Base-by-base conservation (phyloP, 2,888 invertebrate species). In the Lepetodrilus schrolli region DNA sequence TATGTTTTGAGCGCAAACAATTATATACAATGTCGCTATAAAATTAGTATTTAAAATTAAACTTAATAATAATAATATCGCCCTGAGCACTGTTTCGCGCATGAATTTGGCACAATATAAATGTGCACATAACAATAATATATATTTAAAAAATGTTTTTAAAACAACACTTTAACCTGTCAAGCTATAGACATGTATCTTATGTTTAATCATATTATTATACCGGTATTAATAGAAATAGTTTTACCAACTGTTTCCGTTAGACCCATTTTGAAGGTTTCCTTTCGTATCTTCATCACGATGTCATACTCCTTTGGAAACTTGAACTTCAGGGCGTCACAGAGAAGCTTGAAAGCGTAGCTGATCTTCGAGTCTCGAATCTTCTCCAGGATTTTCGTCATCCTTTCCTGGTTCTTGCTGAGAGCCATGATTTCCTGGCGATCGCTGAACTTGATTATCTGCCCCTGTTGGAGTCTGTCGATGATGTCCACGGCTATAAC, bases 291-390 rank as follows among this genome's bases (percentile, higher is more conserved):
- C 37, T 80, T 81, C 74, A 82, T 82, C 20, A 88, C 81, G 8
- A 79, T 75, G 20, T 87, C 87, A 66, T 88, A 81, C 17, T 88
- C 69, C 5, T 80, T 77, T 38, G 83, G 84, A 77, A 88, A 84
- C 73, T 88, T 87, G 74, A 83, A 84, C 70, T 88, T 88, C 69
- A 89, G 79, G 48, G 84, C 83, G 50, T 88, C 88, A 77, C 84
- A 81, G 34, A 86, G 74, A 1, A 84, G 77, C 66, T 86, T 86
- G 51, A 86, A 79, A 36, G 84, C 83, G 47, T 80, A 79, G 3
- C 81, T 77, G 23, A 81, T 66, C 66, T 80, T 82, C 2, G 84
- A 82, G 4, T 81, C 76, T 5, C 78, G 66, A 1, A 89, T 82
- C 70, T 87, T 83, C n/a, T 85, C 82, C 8, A 89, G 70, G 4